Percentiles rank a stretch among this genome's conserved stretches.
phyloP scores from a whole-genome alignment of 2,113 vertebrate genomes.

The Eretmochelys imbricata region DNA sequence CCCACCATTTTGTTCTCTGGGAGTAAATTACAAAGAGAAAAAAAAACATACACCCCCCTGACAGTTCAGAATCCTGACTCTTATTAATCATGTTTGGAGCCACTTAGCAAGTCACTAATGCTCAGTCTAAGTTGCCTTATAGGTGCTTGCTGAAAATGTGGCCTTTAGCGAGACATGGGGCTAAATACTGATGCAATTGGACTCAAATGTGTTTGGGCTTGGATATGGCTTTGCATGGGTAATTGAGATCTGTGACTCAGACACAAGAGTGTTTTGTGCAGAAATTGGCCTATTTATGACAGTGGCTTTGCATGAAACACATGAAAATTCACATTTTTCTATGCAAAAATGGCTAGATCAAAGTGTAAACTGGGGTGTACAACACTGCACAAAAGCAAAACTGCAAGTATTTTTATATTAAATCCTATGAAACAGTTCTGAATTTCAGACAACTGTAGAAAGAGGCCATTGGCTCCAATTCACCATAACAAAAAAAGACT shows the following conservation, averaged over 20 bases:
- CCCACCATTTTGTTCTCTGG: background rate
- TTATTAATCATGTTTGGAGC: fast-evolving
- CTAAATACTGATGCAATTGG: background rate
- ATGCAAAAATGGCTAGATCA: background rate
- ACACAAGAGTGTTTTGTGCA: background rate
- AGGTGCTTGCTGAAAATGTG: background rate
- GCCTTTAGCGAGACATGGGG: background rate
- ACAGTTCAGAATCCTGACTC: background rate
- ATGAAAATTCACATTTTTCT: background rate
- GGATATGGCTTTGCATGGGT: background rate
- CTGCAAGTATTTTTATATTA: background rate
- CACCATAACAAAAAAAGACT: background rate
- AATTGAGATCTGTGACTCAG: background rate
- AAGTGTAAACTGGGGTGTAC: background rate
- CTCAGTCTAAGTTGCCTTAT: background rate
- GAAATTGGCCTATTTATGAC: background rate
- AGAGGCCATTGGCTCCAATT: background rate
- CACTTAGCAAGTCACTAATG: background rate
- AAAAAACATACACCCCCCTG: fast-evolving
- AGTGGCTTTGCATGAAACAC: background rate
- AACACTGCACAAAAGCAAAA: background rate
- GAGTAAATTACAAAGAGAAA: background rate
- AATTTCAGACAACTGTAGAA: background rate
- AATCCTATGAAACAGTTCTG: background rate
- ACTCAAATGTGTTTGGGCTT: background rate